phyloP scores from a whole-genome alignment of 2,797 vertebrate genomes.

The Sebastes alutus region DNA sequence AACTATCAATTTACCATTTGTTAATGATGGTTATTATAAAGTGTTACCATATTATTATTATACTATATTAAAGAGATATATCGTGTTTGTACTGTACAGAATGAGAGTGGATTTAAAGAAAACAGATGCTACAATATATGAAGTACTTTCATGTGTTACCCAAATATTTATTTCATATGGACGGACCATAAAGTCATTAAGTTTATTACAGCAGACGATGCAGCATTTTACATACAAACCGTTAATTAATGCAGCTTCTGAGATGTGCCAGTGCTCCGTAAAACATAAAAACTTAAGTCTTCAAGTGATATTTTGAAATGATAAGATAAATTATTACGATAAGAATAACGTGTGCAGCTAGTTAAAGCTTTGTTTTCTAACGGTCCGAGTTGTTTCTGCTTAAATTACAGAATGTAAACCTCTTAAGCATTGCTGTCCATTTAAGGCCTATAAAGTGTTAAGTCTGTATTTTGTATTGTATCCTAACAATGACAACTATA shows the following conservation, averaged over 20 bases:
- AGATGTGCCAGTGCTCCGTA: constrained; percentile 21
- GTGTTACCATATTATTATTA: neutral
- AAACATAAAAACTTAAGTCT: constrained; percentile 14
- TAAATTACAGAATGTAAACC: constrained; percentile 38
- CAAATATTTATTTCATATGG: constrained; percentile 9
- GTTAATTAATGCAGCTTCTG: constrained; percentile 15
- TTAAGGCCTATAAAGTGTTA: constrained; percentile 52
- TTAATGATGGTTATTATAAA: neutral
- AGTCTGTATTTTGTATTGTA: constrained; percentile 73
- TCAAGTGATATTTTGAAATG: constrained; percentile 41
- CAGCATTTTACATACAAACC: constrained; percentile 22
- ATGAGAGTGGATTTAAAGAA: constrained; percentile 13
- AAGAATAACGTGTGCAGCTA: constrained; percentile 11
- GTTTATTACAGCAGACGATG: constrained; percentile 3
- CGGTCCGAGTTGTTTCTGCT: neutral
- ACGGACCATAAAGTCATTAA: constrained; percentile 7
- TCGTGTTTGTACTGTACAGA: constrained; percentile 37
- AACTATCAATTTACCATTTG: neutral
- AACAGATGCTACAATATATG: neutral
- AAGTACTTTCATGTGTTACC: constrained; percentile 17
- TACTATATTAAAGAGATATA: constrained; percentile 1
- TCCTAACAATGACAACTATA: constrained; percentile 48
- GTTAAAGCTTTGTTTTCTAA: constrained; percentile 50
- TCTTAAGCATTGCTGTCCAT: constrained; percentile 32
- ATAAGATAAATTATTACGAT: constrained; percentile 24